These are phyloP conservation scores for Orthonevra nobilis DNA, from an alignment of 2,888 invertebrate species.

Conservation along the genomic window DNA sequence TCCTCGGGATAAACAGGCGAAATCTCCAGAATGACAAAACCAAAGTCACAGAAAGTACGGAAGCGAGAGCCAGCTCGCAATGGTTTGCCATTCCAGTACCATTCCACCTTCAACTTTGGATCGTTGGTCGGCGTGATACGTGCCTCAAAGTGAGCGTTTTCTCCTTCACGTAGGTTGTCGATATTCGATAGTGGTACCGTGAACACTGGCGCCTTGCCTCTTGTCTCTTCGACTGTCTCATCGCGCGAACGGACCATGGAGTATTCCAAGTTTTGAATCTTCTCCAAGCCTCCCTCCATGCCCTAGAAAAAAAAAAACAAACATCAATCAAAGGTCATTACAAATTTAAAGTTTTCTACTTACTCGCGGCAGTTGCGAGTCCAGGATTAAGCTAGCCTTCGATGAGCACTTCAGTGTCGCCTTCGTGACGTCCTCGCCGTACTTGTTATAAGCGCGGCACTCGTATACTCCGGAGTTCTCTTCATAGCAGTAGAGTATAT, in stretches of 20 bases:
- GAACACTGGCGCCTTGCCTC: constrained; percentile 93
- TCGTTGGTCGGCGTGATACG: constrained; percentile 94
- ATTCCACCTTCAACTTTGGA: constrained; percentile 94
- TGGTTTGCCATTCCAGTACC: constrained; percentile 97
- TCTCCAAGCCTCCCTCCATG: constrained; percentile 97
- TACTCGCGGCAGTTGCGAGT: constrained; percentile 94
- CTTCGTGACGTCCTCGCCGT: constrained; percentile 92
- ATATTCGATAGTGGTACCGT: constrained; percentile 93
- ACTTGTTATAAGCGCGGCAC: constrained; percentile 94
- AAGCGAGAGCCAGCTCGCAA: constrained; percentile 94
- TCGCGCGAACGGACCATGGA: constrained; percentile 89
- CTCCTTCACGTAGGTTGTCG: constrained; percentile 93
- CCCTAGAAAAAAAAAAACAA: constrained; percentile 82
- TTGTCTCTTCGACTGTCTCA: constrained; percentile 86
- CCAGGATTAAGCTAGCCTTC: constrained; percentile 93
- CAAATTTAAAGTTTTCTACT: constrained; percentile 73
- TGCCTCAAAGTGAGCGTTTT: constrained; percentile 95
- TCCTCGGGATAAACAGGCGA: constrained; percentile 98
- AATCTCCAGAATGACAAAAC: constrained; percentile 98
- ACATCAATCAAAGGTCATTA: not conserved
- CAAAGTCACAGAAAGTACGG: constrained; percentile 98
- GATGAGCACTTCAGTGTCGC: constrained; percentile 92
- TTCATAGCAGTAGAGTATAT: constrained; percentile 97
- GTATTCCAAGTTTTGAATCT: constrained; percentile 95
- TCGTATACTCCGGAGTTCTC: constrained; percentile 97